A percentile compares a stretch with the other conserved stretches of the same genome.
These are phyloP conservation scores for Pipistrellus nathusii DNA, from an alignment of 2,797 vertebrate genomes.

Conservation along the genomic window DNA sequence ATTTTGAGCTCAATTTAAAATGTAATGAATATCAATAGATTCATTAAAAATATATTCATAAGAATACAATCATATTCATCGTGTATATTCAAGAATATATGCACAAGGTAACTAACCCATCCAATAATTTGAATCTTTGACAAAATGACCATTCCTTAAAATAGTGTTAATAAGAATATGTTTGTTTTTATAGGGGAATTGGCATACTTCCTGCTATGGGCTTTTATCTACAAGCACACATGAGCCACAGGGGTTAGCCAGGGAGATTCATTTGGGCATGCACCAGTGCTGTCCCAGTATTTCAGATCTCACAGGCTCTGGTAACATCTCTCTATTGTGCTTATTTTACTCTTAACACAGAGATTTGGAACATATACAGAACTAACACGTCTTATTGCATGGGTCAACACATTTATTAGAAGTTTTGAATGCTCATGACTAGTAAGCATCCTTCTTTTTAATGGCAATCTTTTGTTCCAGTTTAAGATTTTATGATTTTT, in stretches of 20 bases:
- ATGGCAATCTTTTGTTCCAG: not conserved
- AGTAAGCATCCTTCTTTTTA: constrained; percentile 34
- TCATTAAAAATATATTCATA: constrained; percentile 70
- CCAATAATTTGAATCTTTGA: constrained; percentile 33
- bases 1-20: constrained; percentile 73
- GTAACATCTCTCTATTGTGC: not conserved
- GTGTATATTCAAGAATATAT: constrained; percentile 38
- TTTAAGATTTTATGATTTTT: constrained; percentile 53
- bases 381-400: not conserved
- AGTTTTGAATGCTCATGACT: constrained; percentile 27
- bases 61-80: constrained; percentile 57
- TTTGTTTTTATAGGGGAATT: constrained; percentile 24
- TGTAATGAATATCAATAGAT: constrained; percentile 72
- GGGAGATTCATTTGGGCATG: not conserved
- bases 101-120: constrained; percentile 47
- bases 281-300: not conserved
- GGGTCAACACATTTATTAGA: not conserved
- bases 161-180: not conserved
- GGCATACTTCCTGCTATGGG: not conserved
- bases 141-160: constrained; percentile 60
- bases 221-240: not conserved
- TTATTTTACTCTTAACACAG: not conserved
- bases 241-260: not conserved
- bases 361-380: not conserved
- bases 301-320: not conserved